Percentiles rank a stretch among this genome's conserved stretches.
phyloP scores from a whole-genome alignment of 1,140 invertebrate species.

The Lysiphlebus fabarum region DNA sequence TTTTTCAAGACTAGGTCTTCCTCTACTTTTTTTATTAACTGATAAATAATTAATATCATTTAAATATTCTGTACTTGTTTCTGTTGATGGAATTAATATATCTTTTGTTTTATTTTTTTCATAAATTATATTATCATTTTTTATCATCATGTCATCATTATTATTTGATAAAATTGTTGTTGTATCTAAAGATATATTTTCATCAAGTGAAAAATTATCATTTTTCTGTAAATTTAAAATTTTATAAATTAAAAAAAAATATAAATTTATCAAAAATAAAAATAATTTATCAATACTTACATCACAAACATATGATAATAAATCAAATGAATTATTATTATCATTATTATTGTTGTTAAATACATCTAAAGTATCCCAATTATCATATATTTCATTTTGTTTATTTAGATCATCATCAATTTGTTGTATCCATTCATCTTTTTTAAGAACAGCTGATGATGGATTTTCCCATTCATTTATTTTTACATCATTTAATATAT shows the following conservation, averaged over 20 bases:
- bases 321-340: conserved; percentile 42
- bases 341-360: conserved; percentile 34
- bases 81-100: background rate
- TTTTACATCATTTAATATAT: no score
- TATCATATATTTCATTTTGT: conserved; percentile 20
- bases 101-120: conserved; percentile 2
- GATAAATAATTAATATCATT: background rate
- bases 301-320: conserved; percentile 48
- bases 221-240: conserved; percentile 34
- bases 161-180: background rate
- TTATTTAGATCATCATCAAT: conserved; percentile 10
- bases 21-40: conserved; percentile 2
- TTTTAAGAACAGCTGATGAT: conserved; percentile 21
- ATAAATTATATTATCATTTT: background rate
- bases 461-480: no score
- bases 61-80: background rate
- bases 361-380: conserved; percentile 37
- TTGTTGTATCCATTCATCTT: conserved; percentile 25
- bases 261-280: conserved; percentile 2
- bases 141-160: background rate
- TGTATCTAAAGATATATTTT: conserved; percentile 37
- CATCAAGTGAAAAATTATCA: conserved; percentile 34
- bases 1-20: background rate
- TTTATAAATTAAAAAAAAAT: conserved; percentile 10
- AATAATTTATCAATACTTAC: conserved; percentile 45